Base-by-base conservation (phyloP, 2,888 invertebrate genomes). In the Xylocampa areola region DNA sequence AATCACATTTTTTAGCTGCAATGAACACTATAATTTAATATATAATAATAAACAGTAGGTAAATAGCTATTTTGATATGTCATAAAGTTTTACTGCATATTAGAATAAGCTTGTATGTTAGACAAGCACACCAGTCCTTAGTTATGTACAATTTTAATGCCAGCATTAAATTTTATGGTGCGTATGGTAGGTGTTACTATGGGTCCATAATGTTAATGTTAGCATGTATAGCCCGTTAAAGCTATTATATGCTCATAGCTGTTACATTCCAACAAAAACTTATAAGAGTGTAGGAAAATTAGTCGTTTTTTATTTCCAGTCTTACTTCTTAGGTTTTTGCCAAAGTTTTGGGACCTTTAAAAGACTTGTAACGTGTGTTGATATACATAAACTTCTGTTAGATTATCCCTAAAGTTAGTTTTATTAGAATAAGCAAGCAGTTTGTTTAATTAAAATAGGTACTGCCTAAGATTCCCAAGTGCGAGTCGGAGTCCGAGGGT, bases 311-410 rank as follows among this genome's bases (percentile, higher is more conserved):
- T n/a, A 23, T 23, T 54, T 62, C 41, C 25, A 25, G 43, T 41
- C 29, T 47, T 63, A 7, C 37, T 55, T 23, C 36, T 45, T 55
- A 13, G n/a, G 29, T 23, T 44, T 59, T 48, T 48, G n/a, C 11
- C 21, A 33, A 66, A 67, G 61, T 67, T 61, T 10, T 17, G 21
- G 41, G 45, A 37, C 54, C 41, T 54, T 53, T 66, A 48, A 33
- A 52, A 11, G 16, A 29, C 35, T 60, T 8, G 41, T 66, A 53
- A 66, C 17, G n/a, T 41, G 30, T 44, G 35, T 49, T 53, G n/a
- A n/a, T n/a, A n/a, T 30, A 16, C 11, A 13, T 25, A 43, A 61
- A 54, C 32, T 50, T 60, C 27, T 16, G 33, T 36, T 57, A 63
- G 39, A 36, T 55, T 49, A 57, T 44, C 29, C 51, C 14, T 13